Conservation (phyloP, 2,113 vertebrate species). For the Psilopsiagon aymara region DNA sequence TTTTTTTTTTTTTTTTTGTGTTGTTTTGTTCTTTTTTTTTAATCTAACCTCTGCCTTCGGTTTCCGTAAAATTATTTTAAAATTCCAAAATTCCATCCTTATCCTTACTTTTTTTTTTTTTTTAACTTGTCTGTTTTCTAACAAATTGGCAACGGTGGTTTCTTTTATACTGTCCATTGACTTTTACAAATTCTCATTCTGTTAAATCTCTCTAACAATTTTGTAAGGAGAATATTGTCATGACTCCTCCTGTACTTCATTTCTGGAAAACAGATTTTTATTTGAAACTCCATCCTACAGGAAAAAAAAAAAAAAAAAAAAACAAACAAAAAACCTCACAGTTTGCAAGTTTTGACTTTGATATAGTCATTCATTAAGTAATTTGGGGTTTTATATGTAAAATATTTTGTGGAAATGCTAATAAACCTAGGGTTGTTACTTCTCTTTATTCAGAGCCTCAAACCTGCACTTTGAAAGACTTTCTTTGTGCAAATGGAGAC, state of each 20-base stretch:
- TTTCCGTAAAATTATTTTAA: neutral
- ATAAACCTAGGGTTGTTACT: neutral
- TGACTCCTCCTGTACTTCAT: neutral
- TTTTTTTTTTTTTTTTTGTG: neutral
- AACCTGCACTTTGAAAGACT: slow-evolving; percentile 94
- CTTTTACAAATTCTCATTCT: neutral
- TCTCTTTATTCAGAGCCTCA: slow-evolving; percentile 84
- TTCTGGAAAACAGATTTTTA: neutral
- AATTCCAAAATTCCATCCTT: neutral
- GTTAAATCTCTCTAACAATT: neutral
- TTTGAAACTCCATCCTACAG: neutral
- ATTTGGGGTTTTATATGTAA: fast-evolving
- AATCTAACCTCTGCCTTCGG: neutral
- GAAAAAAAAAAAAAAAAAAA: too few species aligned
- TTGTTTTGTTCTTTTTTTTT: neutral
- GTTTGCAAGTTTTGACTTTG: neutral
- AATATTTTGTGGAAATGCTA: neutral
- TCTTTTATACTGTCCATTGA: neutral
- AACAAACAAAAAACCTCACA: neutral
- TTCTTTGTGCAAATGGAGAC: slow-evolving; percentile 92
- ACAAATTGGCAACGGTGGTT: neutral
- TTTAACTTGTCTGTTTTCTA: neutral
- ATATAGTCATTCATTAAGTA: neutral
- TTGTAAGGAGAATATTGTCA: neutral
- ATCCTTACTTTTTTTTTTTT: neutral